phyloP scores from a whole-genome alignment of 1,140 invertebrate species.

The Sarcophaga bullata region DNA sequence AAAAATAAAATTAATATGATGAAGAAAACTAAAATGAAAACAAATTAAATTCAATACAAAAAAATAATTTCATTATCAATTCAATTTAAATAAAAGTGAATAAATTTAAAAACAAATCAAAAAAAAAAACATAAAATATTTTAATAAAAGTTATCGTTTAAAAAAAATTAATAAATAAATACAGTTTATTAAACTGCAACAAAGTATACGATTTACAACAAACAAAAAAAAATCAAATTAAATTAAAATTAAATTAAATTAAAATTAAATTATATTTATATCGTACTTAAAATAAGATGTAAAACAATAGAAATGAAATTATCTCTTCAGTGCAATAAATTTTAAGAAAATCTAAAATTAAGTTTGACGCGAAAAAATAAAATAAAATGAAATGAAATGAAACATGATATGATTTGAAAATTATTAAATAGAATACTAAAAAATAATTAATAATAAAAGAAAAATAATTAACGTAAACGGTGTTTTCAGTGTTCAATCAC shows the following conservation, averaged over 20 bases:
- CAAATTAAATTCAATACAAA: neutral
- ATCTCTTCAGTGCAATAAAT: constrained; percentile 4
- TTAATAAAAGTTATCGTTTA: constrained; percentile 24
- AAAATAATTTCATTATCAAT: neutral
- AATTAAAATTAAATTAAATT: constrained; percentile 24
- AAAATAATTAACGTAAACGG: neutral
- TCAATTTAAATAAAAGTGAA: constrained; percentile 22
- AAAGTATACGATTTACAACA: constrained; percentile 25
- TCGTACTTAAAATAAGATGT: constrained; percentile 4
- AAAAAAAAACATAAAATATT: neutral
- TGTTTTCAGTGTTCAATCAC: neutral
- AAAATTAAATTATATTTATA: constrained; percentile 7
- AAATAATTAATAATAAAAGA: neutral
- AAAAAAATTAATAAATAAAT: constrained; percentile 13
- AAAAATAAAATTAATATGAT: constrained; percentile 23
- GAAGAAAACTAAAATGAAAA: constrained; percentile 6
- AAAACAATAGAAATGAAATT: neutral
- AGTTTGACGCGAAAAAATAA: neutral
- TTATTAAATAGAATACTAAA: neutral
- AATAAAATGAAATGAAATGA: neutral
- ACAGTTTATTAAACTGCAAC: constrained; percentile 31
- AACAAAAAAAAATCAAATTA: constrained; percentile 33
- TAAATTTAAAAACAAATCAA: constrained; percentile 25
- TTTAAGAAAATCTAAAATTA: constrained; percentile 20
- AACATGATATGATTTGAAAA: neutral